Evolutionary conservation across 1,140 invertebrate genomes (phyloP).

Genomic region (Luehdorfia chinensis): DNA sequence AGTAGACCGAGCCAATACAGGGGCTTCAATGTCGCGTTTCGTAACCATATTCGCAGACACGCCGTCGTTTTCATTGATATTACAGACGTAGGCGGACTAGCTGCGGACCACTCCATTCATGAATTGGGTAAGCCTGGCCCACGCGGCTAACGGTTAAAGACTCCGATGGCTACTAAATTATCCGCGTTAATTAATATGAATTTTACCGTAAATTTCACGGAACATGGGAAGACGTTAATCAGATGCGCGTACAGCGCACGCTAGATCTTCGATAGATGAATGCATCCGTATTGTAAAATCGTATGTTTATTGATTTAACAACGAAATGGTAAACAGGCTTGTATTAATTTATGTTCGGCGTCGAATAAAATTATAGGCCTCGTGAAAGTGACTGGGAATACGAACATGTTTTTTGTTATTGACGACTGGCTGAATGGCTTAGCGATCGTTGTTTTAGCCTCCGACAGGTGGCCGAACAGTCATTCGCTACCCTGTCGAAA

Average conservation of each 20-base stretch:
- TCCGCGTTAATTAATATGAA: conserved; percentile 60
- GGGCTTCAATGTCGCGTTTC: conserved; percentile 48
- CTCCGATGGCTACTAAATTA: conserved; percentile 50
- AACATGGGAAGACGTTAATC: conserved; percentile 43
- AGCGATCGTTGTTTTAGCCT: too few relatives aligned
- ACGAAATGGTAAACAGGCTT: conserved; percentile 13
- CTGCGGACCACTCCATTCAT: conserved; percentile 61
- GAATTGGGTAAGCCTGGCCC: conserved; percentile 59
- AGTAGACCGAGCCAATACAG: conserved; percentile 29
- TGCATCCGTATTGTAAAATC: background rate
- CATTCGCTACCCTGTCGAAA: too few relatives aligned
- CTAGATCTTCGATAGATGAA: conserved; percentile 16
- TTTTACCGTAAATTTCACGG: conserved; percentile 39
- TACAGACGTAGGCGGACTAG: conserved; percentile 47
- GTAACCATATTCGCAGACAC: conserved; percentile 50
- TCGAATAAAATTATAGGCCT: too few relatives aligned
- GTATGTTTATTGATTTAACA: conserved; percentile 3
- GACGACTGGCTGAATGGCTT: too few relatives aligned
- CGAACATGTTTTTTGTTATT: too few relatives aligned
- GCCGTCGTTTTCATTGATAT: conserved; percentile 55
- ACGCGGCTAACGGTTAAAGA: conserved; percentile 57
- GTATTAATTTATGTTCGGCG: background rate
- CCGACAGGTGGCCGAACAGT: too few relatives aligned
- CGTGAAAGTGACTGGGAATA: too few relatives aligned
- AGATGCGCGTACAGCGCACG: conserved; percentile 11